phyloP scores from a whole-genome alignment of 1,140 invertebrate species.

The Cherax quadricarinatus region DNA sequence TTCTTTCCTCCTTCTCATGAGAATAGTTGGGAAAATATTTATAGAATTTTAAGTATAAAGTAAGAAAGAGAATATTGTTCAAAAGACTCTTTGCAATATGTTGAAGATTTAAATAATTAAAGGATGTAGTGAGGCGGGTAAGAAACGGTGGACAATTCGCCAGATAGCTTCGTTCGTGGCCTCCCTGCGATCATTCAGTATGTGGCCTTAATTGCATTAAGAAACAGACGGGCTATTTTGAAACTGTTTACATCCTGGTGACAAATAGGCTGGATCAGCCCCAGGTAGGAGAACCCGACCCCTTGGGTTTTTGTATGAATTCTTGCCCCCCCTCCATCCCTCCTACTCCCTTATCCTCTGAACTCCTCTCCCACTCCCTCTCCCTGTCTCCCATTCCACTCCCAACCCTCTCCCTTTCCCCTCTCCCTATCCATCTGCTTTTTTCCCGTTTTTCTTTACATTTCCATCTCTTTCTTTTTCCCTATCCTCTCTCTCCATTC shows the following conservation, averaged over 20 bases:
- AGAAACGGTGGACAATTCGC: constrained; percentile 43
- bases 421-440: not conserved
- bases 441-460: not conserved
- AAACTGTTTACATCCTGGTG: constrained; percentile 61
- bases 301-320: constrained; percentile 56
- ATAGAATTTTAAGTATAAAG: too few species aligned
- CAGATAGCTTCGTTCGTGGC: constrained; percentile 47
- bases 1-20: too few species aligned
- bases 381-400: not conserved
- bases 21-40: too few species aligned
- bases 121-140: constrained; percentile 14
- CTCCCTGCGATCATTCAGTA: constrained; percentile 36
- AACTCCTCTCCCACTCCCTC: not conserved
- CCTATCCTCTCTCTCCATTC: not conserved
- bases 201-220: constrained; percentile 36
- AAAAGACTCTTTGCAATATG: too few species aligned
- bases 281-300: constrained; percentile 48
- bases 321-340: not conserved
- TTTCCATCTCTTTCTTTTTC: constrained; percentile 7
- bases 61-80: too few species aligned
- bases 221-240: constrained; percentile 48
- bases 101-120: constrained; percentile 52
- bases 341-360: not conserved
- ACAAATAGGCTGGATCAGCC: constrained; percentile 60
- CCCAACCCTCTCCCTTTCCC: not conserved